Conservation (phyloP, 2,797 vertebrate genomes). For the Gymnoscopelus braueri region DNA sequence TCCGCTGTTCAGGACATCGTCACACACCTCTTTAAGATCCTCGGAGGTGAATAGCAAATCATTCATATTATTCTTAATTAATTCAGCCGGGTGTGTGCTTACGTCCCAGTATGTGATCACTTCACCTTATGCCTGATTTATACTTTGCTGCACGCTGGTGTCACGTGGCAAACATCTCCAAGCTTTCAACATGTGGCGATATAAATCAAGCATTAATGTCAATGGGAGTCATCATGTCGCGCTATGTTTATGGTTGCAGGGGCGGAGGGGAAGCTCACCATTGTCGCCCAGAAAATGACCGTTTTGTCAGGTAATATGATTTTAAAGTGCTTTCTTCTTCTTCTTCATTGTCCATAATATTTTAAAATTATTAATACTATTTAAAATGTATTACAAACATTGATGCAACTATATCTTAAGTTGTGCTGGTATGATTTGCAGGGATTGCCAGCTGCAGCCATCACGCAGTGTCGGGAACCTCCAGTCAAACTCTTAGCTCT, state of each 20-base stretch:
- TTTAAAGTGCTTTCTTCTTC: background rate
- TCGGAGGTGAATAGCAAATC: conserved; percentile 85
- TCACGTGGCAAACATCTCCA: too few species aligned
- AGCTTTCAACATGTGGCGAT: too few species aligned
- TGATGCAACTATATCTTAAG: background rate
- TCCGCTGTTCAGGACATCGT: conserved; percentile 86
- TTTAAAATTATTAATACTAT: too few species aligned
- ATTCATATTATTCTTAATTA: background rate
- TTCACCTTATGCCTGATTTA: background rate
- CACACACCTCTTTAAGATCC: conserved; percentile 92
- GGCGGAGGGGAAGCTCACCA: conserved; percentile 94
- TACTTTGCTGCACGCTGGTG: too few species aligned
- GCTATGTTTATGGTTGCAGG: conserved; percentile 76
- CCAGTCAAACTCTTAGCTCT: conserved; percentile 89
- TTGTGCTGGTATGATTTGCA: conserved; percentile 52
- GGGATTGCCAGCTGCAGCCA: conserved; percentile 94
- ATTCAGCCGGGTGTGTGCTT: background rate
- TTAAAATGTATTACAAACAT: too few species aligned
- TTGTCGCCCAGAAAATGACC: conserved; percentile 94
- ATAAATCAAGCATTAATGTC: background rate
- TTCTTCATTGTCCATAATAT: background rate
- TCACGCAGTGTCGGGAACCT: conserved; percentile 90
- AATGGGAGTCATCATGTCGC: background rate
- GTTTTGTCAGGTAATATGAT: conserved; percentile 91
- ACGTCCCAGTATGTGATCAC: background rate